These are phyloP conservation scores for Biston stratarius DNA, from an alignment of 2,888 invertebrate genomes.

Conservation along the genomic window DNA sequence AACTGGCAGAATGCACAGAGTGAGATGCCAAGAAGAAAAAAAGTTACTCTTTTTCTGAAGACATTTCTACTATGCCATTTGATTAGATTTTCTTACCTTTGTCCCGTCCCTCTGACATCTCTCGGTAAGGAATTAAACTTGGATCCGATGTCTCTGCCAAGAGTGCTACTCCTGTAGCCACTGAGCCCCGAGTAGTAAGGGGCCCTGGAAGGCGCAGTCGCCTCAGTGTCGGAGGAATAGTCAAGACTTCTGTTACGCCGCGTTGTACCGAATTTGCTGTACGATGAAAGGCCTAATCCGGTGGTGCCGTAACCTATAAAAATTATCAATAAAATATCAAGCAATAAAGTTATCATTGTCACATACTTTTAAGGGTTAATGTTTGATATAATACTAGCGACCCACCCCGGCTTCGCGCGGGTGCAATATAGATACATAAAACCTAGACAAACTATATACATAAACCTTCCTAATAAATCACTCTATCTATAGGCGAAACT, in stretches of 20 bases:
- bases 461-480: too few species aligned
- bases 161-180: constrained; percentile 80
- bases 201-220: constrained; percentile 91
- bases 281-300: constrained; percentile 76
- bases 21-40: too few species aligned
- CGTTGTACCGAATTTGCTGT: constrained; percentile 87
- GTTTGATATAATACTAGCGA: too few species aligned
- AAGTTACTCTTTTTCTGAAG: too few species aligned
- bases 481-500: too few species aligned
- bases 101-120: constrained; percentile 88
- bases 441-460: too few species aligned
- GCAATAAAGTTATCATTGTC: too few species aligned
- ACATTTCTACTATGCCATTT: too few species aligned
- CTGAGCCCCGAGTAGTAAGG: constrained; percentile 90
- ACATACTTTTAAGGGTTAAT: too few species aligned
- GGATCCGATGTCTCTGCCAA: constrained; percentile 87
- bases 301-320: constrained; percentile 69
- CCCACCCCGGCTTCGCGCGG: too few species aligned
- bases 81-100: constrained; percentile 71
- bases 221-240: constrained; percentile 98
- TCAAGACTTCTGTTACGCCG: constrained; percentile 94
- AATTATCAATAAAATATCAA: background rate
- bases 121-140: constrained; percentile 92
- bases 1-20: too few species aligned
- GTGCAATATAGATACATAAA: too few species aligned